Evolutionary conservation across 2,888 invertebrate species (phyloP), one percentile per base, ranked within the genome.

Genomic region (Amphimallon solstitiale): DNA sequence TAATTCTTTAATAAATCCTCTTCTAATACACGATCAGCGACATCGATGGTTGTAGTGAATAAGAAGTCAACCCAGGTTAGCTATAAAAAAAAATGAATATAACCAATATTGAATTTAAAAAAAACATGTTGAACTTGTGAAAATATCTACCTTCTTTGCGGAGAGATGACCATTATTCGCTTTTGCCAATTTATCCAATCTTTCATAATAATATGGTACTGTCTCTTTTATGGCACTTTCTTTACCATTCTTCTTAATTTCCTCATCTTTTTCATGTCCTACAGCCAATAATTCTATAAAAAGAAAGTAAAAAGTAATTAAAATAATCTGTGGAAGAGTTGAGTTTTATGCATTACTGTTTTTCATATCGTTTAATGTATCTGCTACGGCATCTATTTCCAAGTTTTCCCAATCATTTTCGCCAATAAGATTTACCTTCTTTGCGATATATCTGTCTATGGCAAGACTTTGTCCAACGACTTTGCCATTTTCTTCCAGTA

Each of bases 401-500:
- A 89, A 79, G 72, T 85, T 83, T 74, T 90, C 87, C 79, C 86
- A 87, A 12, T 85, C 83, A 59, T 84, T 79, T 19, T 81, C 82
- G 12, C 90, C 90, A 17, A 80, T 81, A 7, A 90, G 78, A 3
- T 85, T 86, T 69, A 83, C 85, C 76, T 87, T 84, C 76, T 85
- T 87, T 2, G 87, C 90, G 35, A 90, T 79, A 78, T 88, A 90
- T 34, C 90, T 86, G 35, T 81, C 75, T 67, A 90, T 87, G 2
- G 90, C 86, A 1, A 81, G 54, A 23, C 87, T 87, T 77, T 90
- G 90, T 15, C 86, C 83, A 68, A 86, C 81, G 69, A 81, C 77
- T 76, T 89, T 88, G 2, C 89, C 90, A 66, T 90, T 86, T 1
- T 89, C 81, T 78, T 88, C 88, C 56, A 90, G 73, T 0, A 89